Evolutionary conservation across 2,888 invertebrate genomes (phyloP).

Genomic region (Meganola albula): DNA sequence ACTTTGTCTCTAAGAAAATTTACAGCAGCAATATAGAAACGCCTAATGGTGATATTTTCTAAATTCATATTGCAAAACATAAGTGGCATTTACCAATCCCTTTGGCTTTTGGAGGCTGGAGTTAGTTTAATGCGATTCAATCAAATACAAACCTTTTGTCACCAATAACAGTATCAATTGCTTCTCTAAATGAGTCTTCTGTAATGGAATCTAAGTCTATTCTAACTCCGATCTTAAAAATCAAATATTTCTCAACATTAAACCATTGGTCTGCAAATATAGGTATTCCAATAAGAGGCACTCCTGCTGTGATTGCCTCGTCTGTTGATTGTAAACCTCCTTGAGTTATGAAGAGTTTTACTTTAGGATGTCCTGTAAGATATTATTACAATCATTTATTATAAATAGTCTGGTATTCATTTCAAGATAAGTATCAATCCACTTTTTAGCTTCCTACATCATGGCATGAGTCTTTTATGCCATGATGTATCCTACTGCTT

Average conservation of each 20-base stretch:
- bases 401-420: too few species aligned
- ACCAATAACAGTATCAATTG: constrained; percentile 28
- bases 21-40: too few species aligned
- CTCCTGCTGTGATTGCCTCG: constrained; percentile 51
- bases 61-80: too few species aligned
- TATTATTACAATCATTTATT: not conserved
- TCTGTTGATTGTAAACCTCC: constrained; percentile 60
- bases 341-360: constrained; percentile 58
- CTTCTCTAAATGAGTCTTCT: constrained; percentile 27
- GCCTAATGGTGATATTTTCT: too few species aligned
- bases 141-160: constrained; percentile 37
- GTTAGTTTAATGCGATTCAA: too few species aligned
- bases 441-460: too few species aligned
- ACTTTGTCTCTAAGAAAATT: too few species aligned
- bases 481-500: too few species aligned
- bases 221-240: constrained; percentile 39
- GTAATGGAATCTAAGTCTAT: constrained; percentile 37
- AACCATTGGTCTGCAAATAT: constrained; percentile 56
- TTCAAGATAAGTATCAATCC: too few species aligned
- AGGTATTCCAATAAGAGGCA: constrained; percentile 55
- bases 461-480: too few species aligned
- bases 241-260: constrained; percentile 42
- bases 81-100: too few species aligned
- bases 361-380: constrained; percentile 53
- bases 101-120: too few species aligned